Evolutionary conservation across 2,888 invertebrate species (phyloP).

Genomic region (Drosophila monieri): DNA sequence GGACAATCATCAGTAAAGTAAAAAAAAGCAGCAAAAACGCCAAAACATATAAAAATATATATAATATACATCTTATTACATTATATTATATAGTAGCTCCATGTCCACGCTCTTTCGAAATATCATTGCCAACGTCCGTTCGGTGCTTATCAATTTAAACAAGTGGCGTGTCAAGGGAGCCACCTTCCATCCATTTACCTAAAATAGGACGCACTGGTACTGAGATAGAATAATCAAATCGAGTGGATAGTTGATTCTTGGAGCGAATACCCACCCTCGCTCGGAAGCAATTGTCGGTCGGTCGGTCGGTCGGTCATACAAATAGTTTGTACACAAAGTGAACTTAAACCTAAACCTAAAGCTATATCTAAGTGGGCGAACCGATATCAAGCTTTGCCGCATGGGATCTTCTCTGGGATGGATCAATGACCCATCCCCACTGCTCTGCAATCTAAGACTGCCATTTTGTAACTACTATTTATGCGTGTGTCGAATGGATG

Average conservation of each 20-base stretch:
- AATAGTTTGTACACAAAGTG: slow-evolving; percentile 73
- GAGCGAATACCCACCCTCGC: slow-evolving; percentile 29
- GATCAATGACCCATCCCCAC: slow-evolving; percentile 49
- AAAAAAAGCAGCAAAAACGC: slow-evolving; percentile 76
- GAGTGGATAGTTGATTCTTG: slow-evolving; percentile 24
- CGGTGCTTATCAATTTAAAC: slow-evolving; percentile 53
- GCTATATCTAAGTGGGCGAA: slow-evolving; percentile 59
- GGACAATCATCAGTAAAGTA: slow-evolving; percentile 62
- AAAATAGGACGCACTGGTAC: slow-evolving; percentile 72
- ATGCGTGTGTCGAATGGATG: slow-evolving; percentile 42
- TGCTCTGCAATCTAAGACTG: slow-evolving; percentile 40
- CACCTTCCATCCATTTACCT: slow-evolving; percentile 50
- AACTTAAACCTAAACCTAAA: slow-evolving; percentile 56
- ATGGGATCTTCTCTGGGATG: slow-evolving; percentile 14
- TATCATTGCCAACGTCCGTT: slow-evolving; percentile 17
- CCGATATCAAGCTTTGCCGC: slow-evolving; percentile 55
- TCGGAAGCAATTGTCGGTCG: slow-evolving; percentile 44
- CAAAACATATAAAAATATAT: slow-evolving; percentile 75
- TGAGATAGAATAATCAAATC: slow-evolving; percentile 35
- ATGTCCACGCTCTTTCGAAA: slow-evolving; percentile 29
- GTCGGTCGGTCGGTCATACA: slow-evolving; percentile 53
- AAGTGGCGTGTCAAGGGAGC: slow-evolving; percentile 32
- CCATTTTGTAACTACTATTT: slow-evolving; percentile 44
- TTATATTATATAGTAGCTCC: slow-evolving; percentile 40
- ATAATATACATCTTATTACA: slow-evolving; percentile 39